Base-by-base conservation (phyloP, 2,797 vertebrate species). In the Lacerta bilineata region DNA sequence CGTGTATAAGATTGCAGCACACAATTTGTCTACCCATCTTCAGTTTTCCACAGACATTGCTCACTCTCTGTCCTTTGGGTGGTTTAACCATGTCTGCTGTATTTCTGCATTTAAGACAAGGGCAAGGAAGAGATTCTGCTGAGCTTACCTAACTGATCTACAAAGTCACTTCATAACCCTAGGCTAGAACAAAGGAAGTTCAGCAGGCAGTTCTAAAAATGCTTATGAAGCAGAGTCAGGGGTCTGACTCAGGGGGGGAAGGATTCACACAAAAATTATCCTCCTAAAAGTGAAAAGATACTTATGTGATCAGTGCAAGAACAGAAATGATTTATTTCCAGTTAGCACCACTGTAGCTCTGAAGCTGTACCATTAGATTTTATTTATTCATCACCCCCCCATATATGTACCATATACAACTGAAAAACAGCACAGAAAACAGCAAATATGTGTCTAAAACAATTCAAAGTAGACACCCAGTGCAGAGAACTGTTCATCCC, bases 251-350 rank as follows among this genome's bases (percentile, higher is more conserved):
- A n/a, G 27, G 29, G 69, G 69, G 3, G 13, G 50, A 55, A 46
- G 41, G 66, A 23, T 46, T 27, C 46, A 43, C 50, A 71, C n/a
- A 77, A 55, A 90, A 59, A 20, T 13, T 10, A 39, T 29, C 9
- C 20, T 11, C 71, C 87, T 0, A 0, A 88, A 87, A 84, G 69
- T 39, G 29, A 74, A 33, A 84, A 81, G 33, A 87, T 72, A 33
- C 27, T 17, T 66, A 39, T 9, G 4, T 36, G 3, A 29, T 80
- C 75, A 46, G 9, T 72, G 23, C 29, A 82, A 66, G 50, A 69
- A 83, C 80, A 80, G 64, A 84, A 15, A 15, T 50, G 25, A 50
- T 89, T 59, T 61, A 55, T 41, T 79, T 59, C 27, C 43, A 71
- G 66, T 88, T 64, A 55, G 46, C 25, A 36, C 29, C 83, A 27